phyloP scores from a whole-genome alignment of 1,140 invertebrate genomes.

The Popillia japonica region DNA sequence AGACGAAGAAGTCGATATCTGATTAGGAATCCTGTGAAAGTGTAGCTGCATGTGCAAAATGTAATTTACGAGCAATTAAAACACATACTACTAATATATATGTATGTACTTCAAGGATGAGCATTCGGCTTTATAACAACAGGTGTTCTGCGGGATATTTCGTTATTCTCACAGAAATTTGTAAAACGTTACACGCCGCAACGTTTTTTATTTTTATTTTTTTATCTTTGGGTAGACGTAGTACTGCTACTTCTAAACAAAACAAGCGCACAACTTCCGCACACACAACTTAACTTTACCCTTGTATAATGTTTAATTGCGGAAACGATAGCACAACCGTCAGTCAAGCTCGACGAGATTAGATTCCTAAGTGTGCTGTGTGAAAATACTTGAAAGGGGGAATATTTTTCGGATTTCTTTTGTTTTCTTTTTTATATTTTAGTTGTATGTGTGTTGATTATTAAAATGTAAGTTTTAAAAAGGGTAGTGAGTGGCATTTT shows the following conservation, averaged over 20 bases:
- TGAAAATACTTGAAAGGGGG: slow-evolving; percentile 16
- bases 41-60: no score
- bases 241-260: background rate
- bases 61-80: no score
- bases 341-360: slow-evolving; percentile 36
- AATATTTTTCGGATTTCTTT: slow-evolving; percentile 13
- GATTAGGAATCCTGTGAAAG: no score
- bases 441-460: no score
- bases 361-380: slow-evolving; percentile 27
- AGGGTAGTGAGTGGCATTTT: no score
- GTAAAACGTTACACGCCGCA: slow-evolving; percentile 9
- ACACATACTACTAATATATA: background rate
- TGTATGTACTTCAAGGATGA: background rate
- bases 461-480: background rate
- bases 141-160: background rate
- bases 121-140: background rate
- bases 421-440: background rate
- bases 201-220: background rate
- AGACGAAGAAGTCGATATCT: no score
- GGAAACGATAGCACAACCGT: slow-evolving; percentile 21
- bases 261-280: slow-evolving; percentile 32
- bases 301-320: slow-evolving; percentile 38
- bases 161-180: slow-evolving; percentile 25
- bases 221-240: background rate
- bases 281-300: slow-evolving; percentile 27